Base-by-base conservation (phyloP, 2,113 vertebrate genomes). In the Malurus alboscapulatus region DNA sequence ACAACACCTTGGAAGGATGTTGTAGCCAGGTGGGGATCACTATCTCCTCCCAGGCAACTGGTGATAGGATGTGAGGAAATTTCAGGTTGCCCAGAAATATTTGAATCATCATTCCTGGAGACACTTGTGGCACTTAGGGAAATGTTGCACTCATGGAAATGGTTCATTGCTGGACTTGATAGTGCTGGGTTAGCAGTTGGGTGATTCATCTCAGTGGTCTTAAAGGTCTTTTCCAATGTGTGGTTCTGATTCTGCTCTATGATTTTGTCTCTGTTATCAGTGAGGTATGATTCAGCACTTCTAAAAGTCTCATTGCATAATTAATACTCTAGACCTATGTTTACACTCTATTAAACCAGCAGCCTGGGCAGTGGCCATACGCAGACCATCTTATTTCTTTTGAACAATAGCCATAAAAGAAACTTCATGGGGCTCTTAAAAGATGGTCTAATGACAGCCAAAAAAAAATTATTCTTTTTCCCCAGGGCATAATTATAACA, bases 1-100 rank as follows among this genome's bases (percentile, higher is more conserved):
- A 20, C 45, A 59, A 3, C 10, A 45, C 16, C 0, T 1, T 29
- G 22, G 17, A 51, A 51, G 4, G 32, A 44, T 12, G 3, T 7
- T 38, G 24, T 29, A 51, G 27, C 32, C 47, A n/a, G 12, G 15
- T 44, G 9, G 22, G 14, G 2, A 7, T n/a, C 4, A 1, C 15
- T 27, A 6, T 45, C 32, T 36, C 45, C 32, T 44, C 36, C 21
- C 44, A 44, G 14, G 15, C 4, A 30, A 13, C 26, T 18, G 22
- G 22, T 36, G 19, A 21, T 16, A 36, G 17, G 14, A 57, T 18
- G 12, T 44, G 32, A 27, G 10, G 22, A 58, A 51, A 58, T 59
- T 51, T 57, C 8, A 53, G 12, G 45, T 59, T 81, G 27, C 45
- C 53, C 38, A 53, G 45, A 38, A 14, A 8, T 10, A 10, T 24